Percentiles rank a stretch among this genome's conserved stretches.
Conservation (phyloP, 1,140 invertebrate species). For the Musca vetustissima region DNA sequence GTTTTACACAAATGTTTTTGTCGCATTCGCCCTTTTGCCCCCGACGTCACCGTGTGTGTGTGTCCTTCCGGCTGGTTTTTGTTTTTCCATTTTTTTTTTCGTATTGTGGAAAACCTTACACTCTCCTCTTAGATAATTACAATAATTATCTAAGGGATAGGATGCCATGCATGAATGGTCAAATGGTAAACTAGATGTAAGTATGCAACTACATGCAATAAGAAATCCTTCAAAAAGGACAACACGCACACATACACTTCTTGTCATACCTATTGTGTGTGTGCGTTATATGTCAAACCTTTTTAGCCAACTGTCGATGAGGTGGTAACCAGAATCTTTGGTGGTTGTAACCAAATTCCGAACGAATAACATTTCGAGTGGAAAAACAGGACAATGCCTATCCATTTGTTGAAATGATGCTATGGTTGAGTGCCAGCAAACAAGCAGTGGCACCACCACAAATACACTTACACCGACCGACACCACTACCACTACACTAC, state of each 20-base stretch:
- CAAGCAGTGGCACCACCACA: background rate
- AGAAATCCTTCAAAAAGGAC: too few species aligned
- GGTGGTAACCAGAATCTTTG: constrained; percentile 5
- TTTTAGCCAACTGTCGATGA: background rate
- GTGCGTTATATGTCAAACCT: constrained; percentile 6
- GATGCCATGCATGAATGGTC: constrained; percentile 44
- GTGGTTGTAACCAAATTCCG: background rate
- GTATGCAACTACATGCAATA: too few species aligned
- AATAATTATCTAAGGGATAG: constrained; percentile 54
- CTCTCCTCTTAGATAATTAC: constrained; percentile 53
- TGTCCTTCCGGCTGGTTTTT: too few species aligned
- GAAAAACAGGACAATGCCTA: background rate
- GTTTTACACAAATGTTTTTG: too few species aligned
- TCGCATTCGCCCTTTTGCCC: too few species aligned
- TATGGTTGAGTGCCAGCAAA: background rate
- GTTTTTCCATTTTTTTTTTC: too few species aligned
- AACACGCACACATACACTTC: too few species aligned
- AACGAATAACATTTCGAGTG: background rate
- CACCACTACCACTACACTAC: background rate
- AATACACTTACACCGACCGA: constrained; percentile 3
- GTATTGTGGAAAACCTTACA: constrained; percentile 43
- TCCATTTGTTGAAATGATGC: too few species aligned
- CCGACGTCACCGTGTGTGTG: too few species aligned
- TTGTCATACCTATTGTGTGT: background rate
- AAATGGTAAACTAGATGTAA: background rate